These are phyloP conservation scores for Apocrypta bakeri DNA, from an alignment of 1,140 invertebrate genomes.

Conservation along the genomic window DNA sequence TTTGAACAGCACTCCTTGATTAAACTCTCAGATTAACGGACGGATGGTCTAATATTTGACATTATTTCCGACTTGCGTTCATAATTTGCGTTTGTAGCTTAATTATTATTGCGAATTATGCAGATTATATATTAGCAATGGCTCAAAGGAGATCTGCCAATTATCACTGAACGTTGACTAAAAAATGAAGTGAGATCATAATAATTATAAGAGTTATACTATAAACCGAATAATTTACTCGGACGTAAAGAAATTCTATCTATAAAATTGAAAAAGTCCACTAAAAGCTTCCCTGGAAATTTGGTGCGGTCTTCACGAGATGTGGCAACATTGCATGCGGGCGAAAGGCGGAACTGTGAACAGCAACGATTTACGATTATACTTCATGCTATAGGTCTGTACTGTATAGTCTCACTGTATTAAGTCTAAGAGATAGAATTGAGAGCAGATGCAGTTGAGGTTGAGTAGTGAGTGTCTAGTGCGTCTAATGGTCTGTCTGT, in stretches of 20 bases:
- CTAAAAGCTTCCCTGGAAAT: neutral
- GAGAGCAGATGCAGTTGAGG: neutral
- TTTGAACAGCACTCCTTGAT: neutral
- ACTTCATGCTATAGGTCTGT: neutral
- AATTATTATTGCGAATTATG: neutral
- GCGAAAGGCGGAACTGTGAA: neutral
- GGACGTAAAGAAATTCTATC: no score
- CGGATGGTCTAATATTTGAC: neutral
- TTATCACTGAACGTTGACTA: no score
- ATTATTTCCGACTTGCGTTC: no score
- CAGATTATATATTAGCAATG: no score
- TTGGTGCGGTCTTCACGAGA: neutral
- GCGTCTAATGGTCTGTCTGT: neutral
- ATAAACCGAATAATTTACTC: no score
- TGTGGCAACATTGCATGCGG: neutral
- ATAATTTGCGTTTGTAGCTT: neutral
- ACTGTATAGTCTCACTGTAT: neutral
- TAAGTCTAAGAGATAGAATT: neutral
- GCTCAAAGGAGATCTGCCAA: no score
- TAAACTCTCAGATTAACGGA: neutral
- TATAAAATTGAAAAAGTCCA: neutral
- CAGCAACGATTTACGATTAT: neutral
- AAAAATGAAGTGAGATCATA: no score
- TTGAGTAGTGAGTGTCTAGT: neutral
- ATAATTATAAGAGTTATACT: no score